Percentiles rank a stretch among this genome's conserved stretches.
Evolutionary conservation across 2,797 vertebrate genomes (phyloP).

Genomic region (Malurus splendens): DNA sequence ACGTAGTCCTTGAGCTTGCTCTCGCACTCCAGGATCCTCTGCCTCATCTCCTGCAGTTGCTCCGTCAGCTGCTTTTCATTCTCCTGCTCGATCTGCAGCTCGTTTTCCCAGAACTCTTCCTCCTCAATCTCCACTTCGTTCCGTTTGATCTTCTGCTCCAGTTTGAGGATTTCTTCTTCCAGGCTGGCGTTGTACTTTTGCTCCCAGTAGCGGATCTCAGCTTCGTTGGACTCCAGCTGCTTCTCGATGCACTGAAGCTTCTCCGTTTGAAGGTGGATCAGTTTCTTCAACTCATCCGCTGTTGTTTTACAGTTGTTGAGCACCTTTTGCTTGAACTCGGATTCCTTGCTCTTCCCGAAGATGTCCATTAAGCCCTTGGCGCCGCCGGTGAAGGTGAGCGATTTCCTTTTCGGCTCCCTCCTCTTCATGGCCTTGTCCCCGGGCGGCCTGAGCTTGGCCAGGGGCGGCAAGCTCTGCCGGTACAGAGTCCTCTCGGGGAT

Average conservation of each 20-base stretch:
- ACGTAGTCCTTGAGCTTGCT: constrained; percentile 83
- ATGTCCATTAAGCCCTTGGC: constrained; percentile 93
- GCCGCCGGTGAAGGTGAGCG: constrained; percentile 91
- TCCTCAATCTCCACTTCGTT: constrained; percentile 95
- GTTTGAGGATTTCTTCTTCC: constrained; percentile 84
- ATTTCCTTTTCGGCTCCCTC: constrained; percentile 92
- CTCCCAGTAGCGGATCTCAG: constrained; percentile 83
- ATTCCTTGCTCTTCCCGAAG: constrained; percentile 82
- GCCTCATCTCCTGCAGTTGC: constrained; percentile 85
- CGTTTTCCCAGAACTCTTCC: constrained; percentile 97
- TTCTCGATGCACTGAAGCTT: constrained; percentile 85
- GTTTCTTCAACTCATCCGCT: constrained; percentile 83
- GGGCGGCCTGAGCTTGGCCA: constrained; percentile 89
- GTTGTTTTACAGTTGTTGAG: constrained; percentile 78
- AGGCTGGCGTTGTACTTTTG: constrained; percentile 74
- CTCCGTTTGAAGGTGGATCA: constrained; percentile 88
- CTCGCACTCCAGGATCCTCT: constrained; percentile 84
- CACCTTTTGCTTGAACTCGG: constrained; percentile 82
- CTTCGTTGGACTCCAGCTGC: constrained; percentile 84
- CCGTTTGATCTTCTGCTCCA: constrained; percentile 90
- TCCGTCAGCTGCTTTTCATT: constrained; percentile 95
- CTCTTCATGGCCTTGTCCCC: constrained; percentile 85
- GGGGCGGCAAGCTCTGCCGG: constrained; percentile 90
- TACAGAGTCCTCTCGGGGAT: constrained; percentile 89
- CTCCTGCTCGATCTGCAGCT: constrained; percentile 93